Evolutionary conservation across 2,888 invertebrate species (phyloP), one percentile per base, ranked within the genome.

Genomic region (Diadegma fenestrale): DNA sequence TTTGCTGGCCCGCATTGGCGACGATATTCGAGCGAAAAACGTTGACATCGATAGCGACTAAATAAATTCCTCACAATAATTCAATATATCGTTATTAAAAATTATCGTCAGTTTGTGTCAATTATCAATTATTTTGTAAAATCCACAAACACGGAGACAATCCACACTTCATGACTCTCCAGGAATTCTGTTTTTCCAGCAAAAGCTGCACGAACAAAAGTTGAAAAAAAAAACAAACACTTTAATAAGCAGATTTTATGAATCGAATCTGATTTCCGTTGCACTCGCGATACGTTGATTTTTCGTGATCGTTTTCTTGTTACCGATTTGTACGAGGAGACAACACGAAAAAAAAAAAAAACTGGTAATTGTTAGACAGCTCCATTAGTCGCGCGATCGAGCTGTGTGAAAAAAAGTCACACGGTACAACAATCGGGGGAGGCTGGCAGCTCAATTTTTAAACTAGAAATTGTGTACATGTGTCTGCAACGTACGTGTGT

Each of bases 291-390:
- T 26, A 14, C 22, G 14, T 58, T 22, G 26, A 26, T 58, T 26
- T 58, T 26, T 58, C 6, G 26, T 14, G 26, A 58, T 26, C 26
- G 5, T 58, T 14, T 58, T 58, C 26, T 14, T 58, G 26, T 58
- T 14, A 58, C 14, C 58, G 58, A 26, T 58, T 58, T 58, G 58
- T 58, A 12, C 26, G 5, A 14, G 58, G 14, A 58, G 26, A 58
- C 37, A 10, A 37, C 1, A 26, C 10, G 73, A 78, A 64, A 41
- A n/a, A 83, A 79, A 73, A 80, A n/a, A 58, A 54, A 51, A 43
- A 78, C 58, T 19, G 8, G 22, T 66, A 69, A 54, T 73, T 30
- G 37, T 41, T 17, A 8, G 19, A 30, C 30, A 22, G 12, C 33
- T 12, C 30, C 33, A 14, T 68, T 58, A 45, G 2, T 33, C 17